phyloP scores from a whole-genome alignment of 2,113 vertebrate genomes.

The Etheostoma spectabile region DNA sequence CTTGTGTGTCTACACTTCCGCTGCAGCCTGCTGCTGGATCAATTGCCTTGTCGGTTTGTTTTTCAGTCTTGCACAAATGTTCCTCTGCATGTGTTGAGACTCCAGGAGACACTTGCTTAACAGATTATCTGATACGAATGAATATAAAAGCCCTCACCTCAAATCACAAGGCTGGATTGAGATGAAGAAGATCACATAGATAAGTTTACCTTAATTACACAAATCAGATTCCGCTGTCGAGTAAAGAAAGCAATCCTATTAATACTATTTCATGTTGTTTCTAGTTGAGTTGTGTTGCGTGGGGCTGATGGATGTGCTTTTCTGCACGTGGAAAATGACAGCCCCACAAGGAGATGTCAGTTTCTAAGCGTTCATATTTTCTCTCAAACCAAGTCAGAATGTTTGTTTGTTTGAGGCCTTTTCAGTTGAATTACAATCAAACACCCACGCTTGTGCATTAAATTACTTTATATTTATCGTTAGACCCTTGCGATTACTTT shows the following conservation, averaged over 20 bases:
- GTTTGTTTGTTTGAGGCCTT: neutral
- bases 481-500: slow-evolving; percentile 1
- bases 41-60: slow-evolving; percentile 32
- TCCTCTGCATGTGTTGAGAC: slow-evolving; percentile 3
- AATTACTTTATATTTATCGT: neutral
- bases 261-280: neutral
- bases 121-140: slow-evolving; percentile 16
- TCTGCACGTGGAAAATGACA: slow-evolving; percentile 27
- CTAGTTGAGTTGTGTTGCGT: slow-evolving; percentile 4
- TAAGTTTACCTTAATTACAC: neutral
- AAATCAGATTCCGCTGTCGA: neutral
- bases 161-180: neutral
- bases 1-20: neutral
- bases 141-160: neutral
- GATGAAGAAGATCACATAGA: neutral
- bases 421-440: neutral
- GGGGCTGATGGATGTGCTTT: slow-evolving; percentile 18
- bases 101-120: neutral
- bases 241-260: neutral
- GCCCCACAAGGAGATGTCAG: neutral
- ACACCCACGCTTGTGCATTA: neutral
- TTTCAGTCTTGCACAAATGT: slow-evolving; percentile 17
- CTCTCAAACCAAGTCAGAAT: too few species aligned
- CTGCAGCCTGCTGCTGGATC: slow-evolving; percentile 35
- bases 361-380: neutral